Conservation (phyloP, 2,888 invertebrate genomes). For the Sphecodes monilicornis region DNA sequence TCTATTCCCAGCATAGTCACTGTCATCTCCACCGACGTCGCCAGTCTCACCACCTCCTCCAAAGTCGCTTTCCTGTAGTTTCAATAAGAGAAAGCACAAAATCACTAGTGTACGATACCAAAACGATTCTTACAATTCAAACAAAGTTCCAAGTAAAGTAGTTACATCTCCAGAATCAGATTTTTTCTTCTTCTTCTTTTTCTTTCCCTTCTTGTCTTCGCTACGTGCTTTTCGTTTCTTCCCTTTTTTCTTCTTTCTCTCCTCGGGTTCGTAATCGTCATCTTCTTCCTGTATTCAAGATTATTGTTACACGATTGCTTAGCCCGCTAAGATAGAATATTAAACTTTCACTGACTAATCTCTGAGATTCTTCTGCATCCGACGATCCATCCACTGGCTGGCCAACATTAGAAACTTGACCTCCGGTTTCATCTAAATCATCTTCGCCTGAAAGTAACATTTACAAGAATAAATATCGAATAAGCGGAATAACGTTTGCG, state of each 20-base stretch:
- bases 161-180: slow-evolving; percentile 94
- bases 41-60: slow-evolving; percentile 87
- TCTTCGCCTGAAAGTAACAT: slow-evolving; percentile 86
- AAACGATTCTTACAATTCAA: neutral
- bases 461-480: neutral
- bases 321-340: neutral
- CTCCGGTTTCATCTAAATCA: slow-evolving; percentile 89
- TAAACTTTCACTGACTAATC: slow-evolving; percentile 75
- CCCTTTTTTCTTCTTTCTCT: slow-evolving; percentile 95
- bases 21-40: slow-evolving; percentile 90
- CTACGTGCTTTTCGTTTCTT: slow-evolving; percentile 96
- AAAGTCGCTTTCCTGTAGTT: slow-evolving; percentile 90
- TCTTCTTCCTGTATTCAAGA: slow-evolving; percentile 88
- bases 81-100: neutral
- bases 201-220: slow-evolving; percentile 96
- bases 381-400: slow-evolving; percentile 89
- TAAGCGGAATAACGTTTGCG: neutral
- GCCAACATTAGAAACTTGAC: slow-evolving; percentile 81
- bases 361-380: slow-evolving; percentile 89
- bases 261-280: slow-evolving; percentile 94
- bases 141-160: neutral
- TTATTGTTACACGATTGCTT: slow-evolving; percentile 21
- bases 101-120: neutral
- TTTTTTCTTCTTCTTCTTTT: slow-evolving; percentile 97
- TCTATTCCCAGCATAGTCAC: slow-evolving; percentile 89